A percentile compares a stretch with the other conserved stretches of the same genome.
These are phyloP conservation scores for Anthonomus grandis DNA, from an alignment of 1,140 invertebrate species.

Conservation along the genomic window DNA sequence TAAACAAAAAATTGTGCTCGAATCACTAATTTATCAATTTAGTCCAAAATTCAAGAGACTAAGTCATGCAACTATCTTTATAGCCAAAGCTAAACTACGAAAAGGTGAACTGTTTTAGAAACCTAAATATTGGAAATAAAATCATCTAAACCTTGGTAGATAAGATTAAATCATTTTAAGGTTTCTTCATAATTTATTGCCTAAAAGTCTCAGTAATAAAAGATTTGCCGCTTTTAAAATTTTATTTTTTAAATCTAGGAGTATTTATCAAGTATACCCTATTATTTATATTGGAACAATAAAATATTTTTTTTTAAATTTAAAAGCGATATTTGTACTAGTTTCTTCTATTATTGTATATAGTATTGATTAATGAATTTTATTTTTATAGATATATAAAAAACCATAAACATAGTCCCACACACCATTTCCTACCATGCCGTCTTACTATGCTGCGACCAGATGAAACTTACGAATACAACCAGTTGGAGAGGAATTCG, in stretches of 20 bases:
- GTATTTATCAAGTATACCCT: background rate
- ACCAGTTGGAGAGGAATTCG: conserved; percentile 48
- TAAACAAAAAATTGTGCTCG: too few species aligned
- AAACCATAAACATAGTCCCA: background rate
- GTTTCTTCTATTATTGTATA: too few species aligned
- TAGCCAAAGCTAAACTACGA: too few species aligned
- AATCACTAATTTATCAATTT: too few species aligned
- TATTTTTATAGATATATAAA: background rate
- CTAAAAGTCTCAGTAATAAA: too few species aligned
- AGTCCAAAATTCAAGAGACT: too few species aligned
- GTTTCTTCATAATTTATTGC: too few species aligned
- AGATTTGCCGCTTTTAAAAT: background rate
- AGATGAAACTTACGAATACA: conserved; percentile 64
- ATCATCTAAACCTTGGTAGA: too few species aligned
- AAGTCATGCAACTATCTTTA: too few species aligned
- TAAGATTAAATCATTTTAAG: too few species aligned
- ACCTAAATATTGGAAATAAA: too few species aligned
- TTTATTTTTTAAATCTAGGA: background rate
- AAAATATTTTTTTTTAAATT: background rate
- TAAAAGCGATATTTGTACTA: background rate
- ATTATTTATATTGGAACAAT: background rate
- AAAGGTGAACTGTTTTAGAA: too few species aligned
- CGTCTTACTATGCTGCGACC: conserved; percentile 56
- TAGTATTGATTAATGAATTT: background rate
- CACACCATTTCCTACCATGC: background rate